A percentile compares a stretch with the other conserved stretches of the same genome.
Conservation (phyloP, 2,797 vertebrate genomes). For the Pangasius mekongensis region DNA sequence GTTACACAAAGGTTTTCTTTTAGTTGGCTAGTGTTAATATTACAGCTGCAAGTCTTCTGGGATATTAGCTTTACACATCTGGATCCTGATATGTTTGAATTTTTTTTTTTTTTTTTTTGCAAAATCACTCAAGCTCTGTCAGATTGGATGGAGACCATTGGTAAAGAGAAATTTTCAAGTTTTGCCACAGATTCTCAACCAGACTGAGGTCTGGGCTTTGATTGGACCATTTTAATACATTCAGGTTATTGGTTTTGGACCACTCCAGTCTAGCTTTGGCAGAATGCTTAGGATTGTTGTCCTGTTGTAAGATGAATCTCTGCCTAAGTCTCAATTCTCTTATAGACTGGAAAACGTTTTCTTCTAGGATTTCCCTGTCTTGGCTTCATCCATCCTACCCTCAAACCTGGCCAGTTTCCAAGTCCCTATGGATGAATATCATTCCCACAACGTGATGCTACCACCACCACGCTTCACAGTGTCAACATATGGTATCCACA, state of each 20-base stretch:
- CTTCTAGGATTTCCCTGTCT: not conserved
- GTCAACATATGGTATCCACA: no score
- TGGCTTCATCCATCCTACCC: not conserved
- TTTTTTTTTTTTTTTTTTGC: not conserved
- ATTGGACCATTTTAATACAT: not conserved
- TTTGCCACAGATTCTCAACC: not conserved
- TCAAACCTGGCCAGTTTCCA: not conserved
- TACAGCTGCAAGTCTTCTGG: not conserved
- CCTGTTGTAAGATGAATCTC: not conserved
- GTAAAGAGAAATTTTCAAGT: not conserved
- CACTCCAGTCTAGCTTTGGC: not conserved
- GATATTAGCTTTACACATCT: slow-evolving; percentile 4
- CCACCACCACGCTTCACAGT: not conserved
- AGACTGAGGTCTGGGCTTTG: not conserved
- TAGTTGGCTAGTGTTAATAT: not conserved
- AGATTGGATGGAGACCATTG: not conserved
- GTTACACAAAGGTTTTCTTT: not conserved
- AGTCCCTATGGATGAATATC: not conserved
- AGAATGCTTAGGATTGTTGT: not conserved
- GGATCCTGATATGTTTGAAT: slow-evolving; percentile 2
- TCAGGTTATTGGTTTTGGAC: not conserved
- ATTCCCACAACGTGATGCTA: not conserved
- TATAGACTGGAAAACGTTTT: not conserved
- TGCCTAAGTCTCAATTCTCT: not conserved
- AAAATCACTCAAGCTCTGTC: not conserved